These are phyloP conservation scores for Hestina assimilis DNA, from an alignment of 1,140 invertebrate genomes.

Conservation along the genomic window DNA sequence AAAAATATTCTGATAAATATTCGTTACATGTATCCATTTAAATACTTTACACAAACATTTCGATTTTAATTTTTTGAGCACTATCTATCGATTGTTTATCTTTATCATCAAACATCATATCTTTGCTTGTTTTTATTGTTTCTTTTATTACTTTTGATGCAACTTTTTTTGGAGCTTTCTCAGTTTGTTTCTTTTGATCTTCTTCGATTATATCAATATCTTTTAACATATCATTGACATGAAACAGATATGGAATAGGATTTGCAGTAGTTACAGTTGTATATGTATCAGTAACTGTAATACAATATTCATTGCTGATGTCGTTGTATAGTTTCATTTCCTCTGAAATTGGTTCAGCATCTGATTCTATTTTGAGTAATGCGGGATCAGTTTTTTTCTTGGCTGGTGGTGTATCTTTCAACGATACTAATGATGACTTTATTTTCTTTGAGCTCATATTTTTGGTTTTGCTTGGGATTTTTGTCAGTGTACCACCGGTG, in stretches of 20 bases:
- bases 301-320: conserved; percentile 39
- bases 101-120: conserved; percentile 36
- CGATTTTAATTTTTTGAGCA: conserved; percentile 34
- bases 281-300: conserved; percentile 42
- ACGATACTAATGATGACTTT: conserved; percentile 40
- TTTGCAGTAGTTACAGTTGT: conserved; percentile 14
- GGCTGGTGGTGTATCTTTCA: conserved; percentile 31
- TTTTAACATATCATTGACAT: conserved; percentile 48
- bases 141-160: conserved; percentile 43
- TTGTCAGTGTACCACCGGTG: conserved; percentile 19
- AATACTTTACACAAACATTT: conserved; percentile 36
- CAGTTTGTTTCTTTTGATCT: conserved; percentile 42
- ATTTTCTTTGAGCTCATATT: conserved; percentile 38
- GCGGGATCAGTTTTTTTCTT: conserved; percentile 27
- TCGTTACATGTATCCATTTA: too few relatives aligned
- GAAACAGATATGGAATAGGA: conserved; percentile 43
- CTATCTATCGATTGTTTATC: conserved; percentile 35
- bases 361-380: conserved; percentile 13
- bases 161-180: conserved; percentile 45
- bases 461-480: conserved; percentile 38
- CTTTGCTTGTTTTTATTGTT: conserved; percentile 47
- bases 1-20: too few relatives aligned
- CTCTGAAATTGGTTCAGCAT: conserved; percentile 34
- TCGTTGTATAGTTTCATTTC: conserved; percentile 41
- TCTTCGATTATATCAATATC: conserved; percentile 42